Conservation (phyloP, 1,140 invertebrate genomes). For the Zeugodacus cucurbitae region DNA sequence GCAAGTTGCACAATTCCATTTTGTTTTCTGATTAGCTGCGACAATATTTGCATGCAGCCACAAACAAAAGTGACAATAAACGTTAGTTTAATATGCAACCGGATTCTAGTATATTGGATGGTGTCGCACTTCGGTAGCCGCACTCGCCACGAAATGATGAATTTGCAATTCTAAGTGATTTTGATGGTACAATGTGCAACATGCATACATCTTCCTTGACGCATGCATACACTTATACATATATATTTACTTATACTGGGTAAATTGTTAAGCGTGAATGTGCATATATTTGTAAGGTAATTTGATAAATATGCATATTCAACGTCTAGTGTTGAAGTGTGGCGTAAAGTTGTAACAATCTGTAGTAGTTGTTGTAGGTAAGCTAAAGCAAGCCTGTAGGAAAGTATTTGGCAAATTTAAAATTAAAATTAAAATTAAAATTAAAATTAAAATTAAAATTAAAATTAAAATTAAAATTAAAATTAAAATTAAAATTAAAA, state of each 20-base stretch:
- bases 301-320: neutral
- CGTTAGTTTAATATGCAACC: conserved; percentile 16
- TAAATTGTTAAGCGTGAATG: neutral
- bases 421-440: no score
- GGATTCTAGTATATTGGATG: neutral
- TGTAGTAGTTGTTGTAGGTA: no score
- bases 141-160: conserved; percentile 4
- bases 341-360: no score
- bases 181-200: neutral
- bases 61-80: conserved; percentile 28
- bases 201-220: neutral
- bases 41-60: conserved; percentile 31
- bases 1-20: conserved; percentile 18
- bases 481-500: no score
- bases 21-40: neutral
- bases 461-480: no score
- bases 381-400: no score
- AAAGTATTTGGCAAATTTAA: no score
- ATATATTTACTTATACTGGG: neutral
- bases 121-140: neutral
- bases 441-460: no score
- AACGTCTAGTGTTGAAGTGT: neutral
- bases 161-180: conserved; percentile 33
- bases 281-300: neutral
- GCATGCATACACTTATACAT: neutral